Conservation (phyloP, 2,797 vertebrate species). For the Anableps anableps region DNA sequence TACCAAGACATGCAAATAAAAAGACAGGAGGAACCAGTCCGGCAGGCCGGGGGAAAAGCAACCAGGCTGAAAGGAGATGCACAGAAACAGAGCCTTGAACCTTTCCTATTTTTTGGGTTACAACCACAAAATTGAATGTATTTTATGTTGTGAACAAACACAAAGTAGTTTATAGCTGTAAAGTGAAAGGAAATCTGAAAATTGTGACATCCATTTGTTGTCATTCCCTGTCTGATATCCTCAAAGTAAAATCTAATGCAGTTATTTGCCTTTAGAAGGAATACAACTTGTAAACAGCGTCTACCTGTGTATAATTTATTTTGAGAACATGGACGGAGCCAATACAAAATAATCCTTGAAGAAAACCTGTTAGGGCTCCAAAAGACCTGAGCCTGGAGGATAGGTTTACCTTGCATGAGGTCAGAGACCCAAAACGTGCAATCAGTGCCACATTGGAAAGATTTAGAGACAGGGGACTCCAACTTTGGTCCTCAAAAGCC, state of each 20-base stretch:
- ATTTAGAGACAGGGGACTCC: neutral
- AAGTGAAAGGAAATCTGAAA: neutral
- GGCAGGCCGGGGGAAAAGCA: constrained; percentile 15
- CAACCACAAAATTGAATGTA: neutral
- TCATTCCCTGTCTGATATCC: too few relatives aligned
- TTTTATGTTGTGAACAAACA: neutral
- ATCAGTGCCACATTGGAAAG: neutral
- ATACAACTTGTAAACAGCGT: too few relatives aligned
- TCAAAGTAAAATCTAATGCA: too few relatives aligned
- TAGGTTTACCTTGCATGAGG: neutral
- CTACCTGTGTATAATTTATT: neutral
- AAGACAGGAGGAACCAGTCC: constrained; percentile 58
- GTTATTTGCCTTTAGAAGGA: too few relatives aligned
- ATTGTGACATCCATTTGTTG: neutral
- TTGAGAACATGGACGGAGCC: neutral
- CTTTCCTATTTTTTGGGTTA: neutral
- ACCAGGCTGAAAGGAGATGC: neutral
- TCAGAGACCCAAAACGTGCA: neutral
- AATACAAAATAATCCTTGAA: too few relatives aligned
- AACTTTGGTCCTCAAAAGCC: neutral
- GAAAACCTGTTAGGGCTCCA: too few relatives aligned
- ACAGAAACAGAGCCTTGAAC: neutral
- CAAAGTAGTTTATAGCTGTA: neutral
- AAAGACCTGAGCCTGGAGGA: too few relatives aligned
- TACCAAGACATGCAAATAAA: constrained; percentile 19